Evolutionary conservation across 2,888 invertebrate species (phyloP).

Genomic region (Stictocephala bisonia): DNA sequence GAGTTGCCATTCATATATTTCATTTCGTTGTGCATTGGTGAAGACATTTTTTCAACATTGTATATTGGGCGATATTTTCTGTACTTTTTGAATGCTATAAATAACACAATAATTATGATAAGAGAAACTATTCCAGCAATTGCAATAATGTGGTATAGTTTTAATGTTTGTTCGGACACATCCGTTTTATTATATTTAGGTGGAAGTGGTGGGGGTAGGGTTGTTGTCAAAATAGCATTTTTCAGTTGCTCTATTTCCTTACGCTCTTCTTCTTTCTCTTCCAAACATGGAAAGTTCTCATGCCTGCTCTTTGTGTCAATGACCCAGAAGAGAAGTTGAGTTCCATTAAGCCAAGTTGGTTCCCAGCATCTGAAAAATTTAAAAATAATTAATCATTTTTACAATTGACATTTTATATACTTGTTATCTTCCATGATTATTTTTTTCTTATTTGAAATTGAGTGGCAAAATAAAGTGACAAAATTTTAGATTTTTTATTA

Average conservation of each 20-base stretch:
- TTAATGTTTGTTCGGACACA: no score
- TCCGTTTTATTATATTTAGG: no score
- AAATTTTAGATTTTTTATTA: no score
- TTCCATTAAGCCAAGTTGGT: slow-evolving; percentile 38
- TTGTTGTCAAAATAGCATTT: no score
- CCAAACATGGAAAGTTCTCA: slow-evolving; percentile 21
- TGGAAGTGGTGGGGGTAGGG: no score
- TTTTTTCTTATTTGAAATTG: no score
- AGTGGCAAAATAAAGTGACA: no score
- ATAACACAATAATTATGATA: not conserved
- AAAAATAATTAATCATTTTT: no score
- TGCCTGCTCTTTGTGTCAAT: not conserved
- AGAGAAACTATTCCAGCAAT: not conserved
- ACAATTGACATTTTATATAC: no score
- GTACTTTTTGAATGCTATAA: slow-evolving; percentile 30
- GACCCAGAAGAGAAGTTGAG: slow-evolving; percentile 19
- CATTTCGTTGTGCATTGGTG: slow-evolving; percentile 27
- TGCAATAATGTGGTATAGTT: slow-evolving; percentile 2
- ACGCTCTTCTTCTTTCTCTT: slow-evolving; percentile 3
- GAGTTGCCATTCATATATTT: slow-evolving; percentile 18
- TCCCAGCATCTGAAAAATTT: slow-evolving; percentile 32
- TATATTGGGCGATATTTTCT: slow-evolving; percentile 31
- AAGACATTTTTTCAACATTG: slow-evolving; percentile 28
- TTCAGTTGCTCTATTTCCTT: not conserved
- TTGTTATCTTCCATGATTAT: no score